Conservation (phyloP, 1,140 invertebrate genomes). For the Chlorops oryzae region DNA sequence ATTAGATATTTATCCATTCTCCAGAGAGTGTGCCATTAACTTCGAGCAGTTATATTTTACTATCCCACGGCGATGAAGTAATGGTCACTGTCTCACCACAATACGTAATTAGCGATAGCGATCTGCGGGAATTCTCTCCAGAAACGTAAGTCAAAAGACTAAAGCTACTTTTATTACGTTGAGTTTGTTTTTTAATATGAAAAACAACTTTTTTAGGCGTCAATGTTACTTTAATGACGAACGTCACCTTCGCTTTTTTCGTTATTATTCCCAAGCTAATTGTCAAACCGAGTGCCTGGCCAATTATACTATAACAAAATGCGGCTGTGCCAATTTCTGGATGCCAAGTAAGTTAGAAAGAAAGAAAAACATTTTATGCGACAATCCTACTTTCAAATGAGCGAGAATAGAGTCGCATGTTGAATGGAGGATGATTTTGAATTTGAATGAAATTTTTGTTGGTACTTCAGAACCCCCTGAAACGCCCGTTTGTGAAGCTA, state of each 20-base stretch:
- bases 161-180: neutral
- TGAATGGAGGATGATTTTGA: too few species aligned
- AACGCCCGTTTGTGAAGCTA: neutral
- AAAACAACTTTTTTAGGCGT: conserved; percentile 49
- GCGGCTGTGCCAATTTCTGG: conserved; percentile 57
- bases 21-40: conserved; percentile 51
- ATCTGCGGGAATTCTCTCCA: conserved; percentile 48
- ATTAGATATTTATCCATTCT: neutral
- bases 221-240: conserved; percentile 57
- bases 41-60: conserved; percentile 51
- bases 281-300: conserved; percentile 65
- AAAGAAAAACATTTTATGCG: too few species aligned
- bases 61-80: conserved; percentile 51
- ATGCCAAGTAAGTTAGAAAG: conserved; percentile 56
- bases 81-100: conserved; percentile 52
- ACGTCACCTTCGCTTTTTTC: conserved; percentile 53
- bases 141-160: conserved; percentile 25
- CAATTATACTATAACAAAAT: conserved; percentile 59
- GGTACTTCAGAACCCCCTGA: neutral
- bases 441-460: neutral
- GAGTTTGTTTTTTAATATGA: too few species aligned
- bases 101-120: conserved; percentile 53
- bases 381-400: too few species aligned
- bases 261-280: conserved; percentile 64
- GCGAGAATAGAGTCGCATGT: too few species aligned